Evolutionary conservation across 2,888 invertebrate genomes (phyloP).

Genomic region (Xanthia togata): DNA sequence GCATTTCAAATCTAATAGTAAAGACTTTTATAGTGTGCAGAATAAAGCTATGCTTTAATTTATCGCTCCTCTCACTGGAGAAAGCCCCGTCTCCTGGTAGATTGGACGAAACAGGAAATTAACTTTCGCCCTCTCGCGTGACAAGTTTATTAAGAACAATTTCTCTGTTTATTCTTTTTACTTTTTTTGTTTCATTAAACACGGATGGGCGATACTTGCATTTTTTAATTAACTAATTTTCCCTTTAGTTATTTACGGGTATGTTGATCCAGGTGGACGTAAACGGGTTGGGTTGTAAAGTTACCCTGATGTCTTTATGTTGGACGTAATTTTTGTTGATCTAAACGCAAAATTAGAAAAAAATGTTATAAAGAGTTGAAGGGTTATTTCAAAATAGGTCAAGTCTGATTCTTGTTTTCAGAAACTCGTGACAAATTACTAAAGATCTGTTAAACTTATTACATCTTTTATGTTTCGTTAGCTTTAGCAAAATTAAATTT

Average conservation of each 20-base stretch:
- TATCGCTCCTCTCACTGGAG: conserved; percentile 55
- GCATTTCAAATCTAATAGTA: too few relatives aligned
- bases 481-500: neutral
- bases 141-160: conserved; percentile 88
- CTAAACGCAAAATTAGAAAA: conserved; percentile 1
- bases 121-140: conserved; percentile 87
- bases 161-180: conserved; percentile 83
- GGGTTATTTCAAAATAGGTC: neutral
- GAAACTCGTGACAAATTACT: neutral
- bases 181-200: conserved; percentile 77
- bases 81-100: conserved; percentile 65
- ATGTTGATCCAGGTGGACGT: conserved; percentile 44
- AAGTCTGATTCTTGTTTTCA: neutral
- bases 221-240: conserved; percentile 69
- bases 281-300: conserved; percentile 53
- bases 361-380: neutral
- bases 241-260: conserved; percentile 47
- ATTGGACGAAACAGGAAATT: conserved; percentile 88
- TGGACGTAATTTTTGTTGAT: conserved; percentile 8
- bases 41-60: conserved; percentile 12
- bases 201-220: conserved; percentile 59
- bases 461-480: too few relatives aligned
- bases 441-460: neutral
- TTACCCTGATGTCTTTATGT: conserved; percentile 46
- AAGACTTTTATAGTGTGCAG: neutral